Evolutionary conservation across 2,113 vertebrate genomes (phyloP).

Genomic region (Arenaria interpres): DNA sequence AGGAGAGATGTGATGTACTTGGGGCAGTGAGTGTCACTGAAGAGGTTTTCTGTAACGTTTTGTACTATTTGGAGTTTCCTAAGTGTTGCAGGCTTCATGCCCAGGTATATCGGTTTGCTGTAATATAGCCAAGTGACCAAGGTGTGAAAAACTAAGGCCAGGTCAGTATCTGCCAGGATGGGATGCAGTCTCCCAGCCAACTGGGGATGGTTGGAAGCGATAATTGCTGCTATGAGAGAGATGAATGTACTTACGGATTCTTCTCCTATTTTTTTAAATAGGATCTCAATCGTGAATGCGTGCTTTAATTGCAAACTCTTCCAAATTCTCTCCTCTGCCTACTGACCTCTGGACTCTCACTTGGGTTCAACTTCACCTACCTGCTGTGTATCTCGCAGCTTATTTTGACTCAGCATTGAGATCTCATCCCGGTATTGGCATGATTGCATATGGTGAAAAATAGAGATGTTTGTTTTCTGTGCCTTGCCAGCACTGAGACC

Average conservation of each 20-base stretch:
- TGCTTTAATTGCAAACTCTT: background rate
- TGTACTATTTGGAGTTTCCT: slow-evolving; percentile 59
- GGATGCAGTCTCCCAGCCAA: slow-evolving; percentile 51
- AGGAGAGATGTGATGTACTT: slow-evolving; percentile 26
- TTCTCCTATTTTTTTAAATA: background rate
- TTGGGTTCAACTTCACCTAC: background rate
- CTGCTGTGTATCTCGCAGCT: background rate
- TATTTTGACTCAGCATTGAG: background rate
- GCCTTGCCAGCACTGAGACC: background rate
- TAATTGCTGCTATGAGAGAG: slow-evolving; percentile 50
- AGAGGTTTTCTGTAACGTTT: slow-evolving; percentile 51
- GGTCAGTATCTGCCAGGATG: slow-evolving; percentile 68
- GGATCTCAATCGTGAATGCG: rapidly evolving
- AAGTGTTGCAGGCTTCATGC: slow-evolving; percentile 62
- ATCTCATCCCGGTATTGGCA: background rate
- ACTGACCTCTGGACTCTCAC: background rate
- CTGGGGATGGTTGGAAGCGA: slow-evolving; percentile 45
- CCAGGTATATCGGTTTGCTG: slow-evolving; percentile 62
- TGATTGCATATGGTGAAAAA: background rate
- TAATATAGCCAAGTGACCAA: slow-evolving; percentile 66
- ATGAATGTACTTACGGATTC: slow-evolving; percentile 20
- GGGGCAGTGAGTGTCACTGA: slow-evolving; percentile 1
- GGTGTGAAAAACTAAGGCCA: slow-evolving; percentile 70
- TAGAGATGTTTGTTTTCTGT: background rate
- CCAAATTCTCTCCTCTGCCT: background rate